These are phyloP conservation scores for Drosophila melanosoma DNA, from an alignment of 2,888 invertebrate species.

Conservation along the genomic window DNA sequence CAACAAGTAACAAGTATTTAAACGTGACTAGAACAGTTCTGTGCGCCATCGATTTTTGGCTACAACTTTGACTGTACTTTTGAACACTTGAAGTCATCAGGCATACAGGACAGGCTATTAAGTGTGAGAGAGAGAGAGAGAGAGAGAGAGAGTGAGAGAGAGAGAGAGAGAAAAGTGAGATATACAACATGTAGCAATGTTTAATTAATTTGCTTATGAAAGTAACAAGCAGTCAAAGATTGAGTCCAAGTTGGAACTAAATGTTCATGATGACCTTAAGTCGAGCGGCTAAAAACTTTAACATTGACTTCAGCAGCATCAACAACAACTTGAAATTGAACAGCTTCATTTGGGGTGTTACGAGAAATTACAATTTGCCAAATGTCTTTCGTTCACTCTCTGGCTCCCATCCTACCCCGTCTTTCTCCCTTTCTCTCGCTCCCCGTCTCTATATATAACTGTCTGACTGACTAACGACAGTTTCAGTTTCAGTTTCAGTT, in stretches of 20 bases:
- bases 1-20: slow-evolving; percentile 2
- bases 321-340: slow-evolving; percentile 47
- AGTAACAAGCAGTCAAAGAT: slow-evolving; percentile 50
- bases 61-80: slow-evolving; percentile 50
- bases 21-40: background rate
- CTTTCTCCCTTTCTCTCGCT: background rate
- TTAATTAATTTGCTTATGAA: slow-evolving; percentile 76
- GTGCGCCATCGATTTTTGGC: slow-evolving; percentile 8
- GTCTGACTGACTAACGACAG: slow-evolving; percentile 65
- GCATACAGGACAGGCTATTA: background rate
- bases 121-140: background rate
- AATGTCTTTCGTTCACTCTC: background rate
- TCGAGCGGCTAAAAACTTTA: slow-evolving; percentile 35
- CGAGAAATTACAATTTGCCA: slow-evolving; percentile 56
- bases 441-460: background rate
- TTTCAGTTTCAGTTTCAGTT: slow-evolving; percentile 77
- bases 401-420: background rate
- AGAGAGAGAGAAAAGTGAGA: background rate
- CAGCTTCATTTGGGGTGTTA: slow-evolving; percentile 39
- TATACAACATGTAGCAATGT: slow-evolving; percentile 53
- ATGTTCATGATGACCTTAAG: slow-evolving; percentile 55
- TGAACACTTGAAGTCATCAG: slow-evolving; percentile 44
- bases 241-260: slow-evolving; percentile 16
- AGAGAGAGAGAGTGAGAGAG: no score
- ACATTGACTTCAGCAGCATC: slow-evolving; percentile 29